phyloP scores from a whole-genome alignment of 2,797 vertebrate genomes.

The Neosalanx taihuensis region DNA sequence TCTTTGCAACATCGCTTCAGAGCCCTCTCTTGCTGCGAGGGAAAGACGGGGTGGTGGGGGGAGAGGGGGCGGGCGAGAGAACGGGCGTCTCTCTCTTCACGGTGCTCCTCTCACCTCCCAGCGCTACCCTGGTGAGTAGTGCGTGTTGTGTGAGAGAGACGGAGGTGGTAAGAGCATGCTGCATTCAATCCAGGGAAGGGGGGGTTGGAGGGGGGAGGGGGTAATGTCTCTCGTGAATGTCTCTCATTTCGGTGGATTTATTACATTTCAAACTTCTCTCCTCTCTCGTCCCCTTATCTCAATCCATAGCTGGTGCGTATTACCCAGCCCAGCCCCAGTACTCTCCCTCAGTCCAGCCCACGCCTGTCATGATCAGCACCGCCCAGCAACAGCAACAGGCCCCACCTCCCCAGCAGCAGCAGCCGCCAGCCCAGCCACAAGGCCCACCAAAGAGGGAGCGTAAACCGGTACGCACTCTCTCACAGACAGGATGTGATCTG shows the following conservation, averaged over 20 bases:
- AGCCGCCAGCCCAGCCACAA: constrained; percentile 68
- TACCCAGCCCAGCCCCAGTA: constrained; percentile 89
- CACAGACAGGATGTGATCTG: constrained; percentile 39
- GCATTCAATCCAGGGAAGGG: too few species aligned
- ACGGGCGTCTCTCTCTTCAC: constrained; percentile 79
- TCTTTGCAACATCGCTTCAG: constrained; percentile 77
- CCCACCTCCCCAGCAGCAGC: constrained; percentile 73
- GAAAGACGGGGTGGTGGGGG: constrained; percentile 81
- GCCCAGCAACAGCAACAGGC: constrained; percentile 71
- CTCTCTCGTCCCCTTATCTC: constrained; percentile 4
- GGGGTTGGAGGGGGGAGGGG: too few species aligned
- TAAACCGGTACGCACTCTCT: constrained; percentile 79
- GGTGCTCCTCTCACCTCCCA: constrained; percentile 81
- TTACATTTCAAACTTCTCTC: neutral
- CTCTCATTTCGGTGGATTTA: neutral
- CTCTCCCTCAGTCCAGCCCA: constrained; percentile 78
- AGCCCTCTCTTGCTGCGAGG: constrained; percentile 80
- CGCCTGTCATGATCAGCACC: constrained; percentile 85
- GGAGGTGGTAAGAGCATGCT: neutral
- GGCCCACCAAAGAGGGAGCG: constrained; percentile 89
- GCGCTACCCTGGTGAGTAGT: constrained; percentile 82
- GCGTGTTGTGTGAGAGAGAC: constrained; percentile 5
- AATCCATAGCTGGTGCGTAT: constrained; percentile 83
- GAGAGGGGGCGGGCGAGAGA: constrained; percentile 78
- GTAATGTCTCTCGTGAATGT: neutral